phyloP scores from a whole-genome alignment of 1,140 invertebrate species.

The Latrodectus geometricus region DNA sequence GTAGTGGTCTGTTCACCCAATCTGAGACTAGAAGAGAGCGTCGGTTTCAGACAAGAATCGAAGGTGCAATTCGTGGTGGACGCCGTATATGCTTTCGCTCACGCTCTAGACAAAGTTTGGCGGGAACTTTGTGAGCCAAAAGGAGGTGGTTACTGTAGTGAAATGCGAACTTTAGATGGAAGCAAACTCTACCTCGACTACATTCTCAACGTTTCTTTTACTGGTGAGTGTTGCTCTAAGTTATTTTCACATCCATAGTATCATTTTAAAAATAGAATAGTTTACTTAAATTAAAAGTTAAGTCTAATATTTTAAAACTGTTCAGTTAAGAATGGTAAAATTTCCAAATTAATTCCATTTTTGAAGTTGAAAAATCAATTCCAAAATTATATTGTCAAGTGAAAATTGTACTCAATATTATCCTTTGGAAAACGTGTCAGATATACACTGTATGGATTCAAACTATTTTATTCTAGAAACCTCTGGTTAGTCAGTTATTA shows the following conservation, averaged over 20 bases:
- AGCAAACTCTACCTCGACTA: conserved; percentile 78
- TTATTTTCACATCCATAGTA: not conserved
- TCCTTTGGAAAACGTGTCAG: no score
- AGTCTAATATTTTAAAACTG: no score
- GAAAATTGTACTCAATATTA: no score
- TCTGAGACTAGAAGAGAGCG: conserved; percentile 67
- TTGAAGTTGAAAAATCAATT: no score
- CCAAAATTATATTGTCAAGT: no score
- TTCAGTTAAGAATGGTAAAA: no score
- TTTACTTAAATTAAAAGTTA: no score
- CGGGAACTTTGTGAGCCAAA: conserved; percentile 72
- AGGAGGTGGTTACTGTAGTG: conserved; percentile 72
- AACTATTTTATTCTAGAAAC: no score
- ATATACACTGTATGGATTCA: no score
- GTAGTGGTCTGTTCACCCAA: conserved; percentile 68
- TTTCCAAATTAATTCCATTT: no score
- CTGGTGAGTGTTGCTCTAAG: conserved; percentile 71
- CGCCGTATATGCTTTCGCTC: conserved; percentile 87
- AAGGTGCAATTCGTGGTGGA: conserved; percentile 91
- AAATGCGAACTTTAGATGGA: conserved; percentile 79
- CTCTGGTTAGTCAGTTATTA: no score
- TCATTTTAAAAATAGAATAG: no score
- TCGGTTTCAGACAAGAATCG: conserved; percentile 77
- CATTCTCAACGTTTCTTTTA: conserved; percentile 78
- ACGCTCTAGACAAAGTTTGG: conserved; percentile 78